Base-by-base conservation (phyloP, 2,113 vertebrate species). In the Ceyx cyanopectus region DNA sequence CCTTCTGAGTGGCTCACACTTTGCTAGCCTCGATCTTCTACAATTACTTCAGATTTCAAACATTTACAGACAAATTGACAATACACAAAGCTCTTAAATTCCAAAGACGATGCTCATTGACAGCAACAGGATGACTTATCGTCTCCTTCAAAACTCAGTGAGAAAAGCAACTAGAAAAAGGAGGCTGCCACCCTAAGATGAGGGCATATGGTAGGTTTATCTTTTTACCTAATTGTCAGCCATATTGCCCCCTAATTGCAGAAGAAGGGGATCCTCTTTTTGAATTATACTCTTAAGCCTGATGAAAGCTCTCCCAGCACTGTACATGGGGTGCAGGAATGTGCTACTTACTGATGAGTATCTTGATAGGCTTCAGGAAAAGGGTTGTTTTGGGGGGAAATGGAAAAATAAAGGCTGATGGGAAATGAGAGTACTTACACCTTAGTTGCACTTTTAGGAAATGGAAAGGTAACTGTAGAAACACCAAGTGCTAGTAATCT, bases 401-500 rank as follows among this genome's bases (percentile, higher is more conserved):
- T 30, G 8, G 34, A 85, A 95, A 87, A 60, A 79, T 43, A 77
- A 84, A 85, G 40, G 43, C 7, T 6, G 21, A 30, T 40, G 58
- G 26, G 29, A 88, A 91, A 86, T 34, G 19, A 57, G 13, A 5
- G 12, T 48, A 26, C 29, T 72, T 92, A 27, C n/a, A 63, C 66
- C 40, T 95, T 56, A 21, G 37, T 56, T 90, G n/a, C 67, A 66
- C 45, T 72, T 90, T 93, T 93, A 88, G 86, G 32, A 87, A 95
- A 75, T 8, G 15, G 66, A 92, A 87, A 72, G 45, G 70, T 92
- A 95, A 88, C 26, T 53, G 74, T 67, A 83, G 84, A 83, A 89
- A 60, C 65, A 75, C 50, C 6, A 65, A 93, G 88, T 83, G 73
- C 96, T 94, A 62, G 95, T 93, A 96, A 93, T 97, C 94, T 97